Conservation (phyloP, 2,797 vertebrate genomes). For the Microchirus variegatus region DNA sequence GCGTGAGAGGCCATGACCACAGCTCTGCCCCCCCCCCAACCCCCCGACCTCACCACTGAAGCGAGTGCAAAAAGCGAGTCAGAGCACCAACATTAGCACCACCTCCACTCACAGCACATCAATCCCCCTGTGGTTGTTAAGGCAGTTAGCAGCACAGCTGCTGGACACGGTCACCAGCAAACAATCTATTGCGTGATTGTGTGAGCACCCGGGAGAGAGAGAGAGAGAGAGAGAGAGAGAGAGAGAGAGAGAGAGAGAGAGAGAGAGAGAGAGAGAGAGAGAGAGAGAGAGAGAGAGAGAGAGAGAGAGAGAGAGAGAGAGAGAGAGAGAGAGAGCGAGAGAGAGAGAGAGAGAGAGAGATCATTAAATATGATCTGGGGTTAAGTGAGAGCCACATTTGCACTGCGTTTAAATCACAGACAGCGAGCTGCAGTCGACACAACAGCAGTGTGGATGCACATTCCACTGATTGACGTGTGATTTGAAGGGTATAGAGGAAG, state of each 20-base stretch:
- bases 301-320: constrained; percentile 17
- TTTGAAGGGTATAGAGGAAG: constrained; percentile 34
- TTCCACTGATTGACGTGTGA: constrained; percentile 61
- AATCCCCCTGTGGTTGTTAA: constrained; percentile 44
- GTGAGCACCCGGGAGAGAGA: constrained; percentile 13
- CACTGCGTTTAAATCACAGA: constrained; percentile 69
- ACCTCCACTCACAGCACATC: constrained; percentile 17
- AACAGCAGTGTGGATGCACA: constrained; percentile 52
- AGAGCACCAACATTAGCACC: not conserved
- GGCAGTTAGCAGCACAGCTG: constrained; percentile 42
- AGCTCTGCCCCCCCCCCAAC: constrained; percentile 9
- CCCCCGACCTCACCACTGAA: not conserved
- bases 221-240: constrained; percentile 23
- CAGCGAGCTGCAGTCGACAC: constrained; percentile 65
- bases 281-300: constrained; percentile 24
- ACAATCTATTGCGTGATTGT: constrained; percentile 49
- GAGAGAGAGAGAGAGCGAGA: constrained; percentile 21
- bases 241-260: constrained; percentile 32
- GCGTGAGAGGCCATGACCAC: constrained; percentile 15
- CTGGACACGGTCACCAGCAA: constrained; percentile 50
- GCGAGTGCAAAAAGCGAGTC: constrained; percentile 15
- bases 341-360: constrained; percentile 31
- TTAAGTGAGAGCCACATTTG: constrained; percentile 75
- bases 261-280: constrained; percentile 39
- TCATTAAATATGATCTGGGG: constrained; percentile 73